Conservation (phyloP, 2,888 invertebrate genomes). For the Chrysomela aeneicollis region DNA sequence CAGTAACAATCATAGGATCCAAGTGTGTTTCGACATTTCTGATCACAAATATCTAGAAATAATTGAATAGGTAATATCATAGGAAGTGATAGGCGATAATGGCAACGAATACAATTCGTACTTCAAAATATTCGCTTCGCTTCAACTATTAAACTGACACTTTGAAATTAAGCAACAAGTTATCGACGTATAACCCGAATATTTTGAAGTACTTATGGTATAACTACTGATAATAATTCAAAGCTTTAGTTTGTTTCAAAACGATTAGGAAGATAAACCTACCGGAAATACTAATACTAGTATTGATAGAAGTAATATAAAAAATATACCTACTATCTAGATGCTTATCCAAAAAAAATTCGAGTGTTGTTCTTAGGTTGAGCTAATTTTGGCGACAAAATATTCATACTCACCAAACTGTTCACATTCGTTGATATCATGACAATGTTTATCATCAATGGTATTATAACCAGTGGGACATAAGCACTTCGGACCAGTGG, state of each 20-base stretch:
- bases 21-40: constrained; percentile 68
- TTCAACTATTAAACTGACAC: too few relatives aligned
- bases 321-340: too few relatives aligned
- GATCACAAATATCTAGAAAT: constrained; percentile 68
- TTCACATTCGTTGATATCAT: constrained; percentile 73
- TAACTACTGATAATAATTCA: too few relatives aligned
- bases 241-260: too few relatives aligned
- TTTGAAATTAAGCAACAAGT: too few relatives aligned
- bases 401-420: constrained; percentile 61
- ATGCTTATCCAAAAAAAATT: neutral
- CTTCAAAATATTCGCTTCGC: too few relatives aligned
- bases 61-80: neutral
- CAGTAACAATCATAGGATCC: constrained; percentile 73
- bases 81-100: neutral
- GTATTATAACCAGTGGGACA: constrained; percentile 64
- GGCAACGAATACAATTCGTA: neutral
- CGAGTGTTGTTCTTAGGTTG: too few relatives aligned
- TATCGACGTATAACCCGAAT: too few relatives aligned
- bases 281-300: too few relatives aligned
- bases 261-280: too few relatives aligned
- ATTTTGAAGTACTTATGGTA: too few relatives aligned
- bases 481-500: constrained; percentile 66
- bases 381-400: neutral
- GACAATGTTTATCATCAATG: constrained; percentile 61
- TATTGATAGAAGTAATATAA: too few relatives aligned